A percentile compares a stretch with the other conserved stretches of the same genome.
phyloP scores from a whole-genome alignment of 2,113 vertebrate species.

The Misgurnus mizolepis region DNA sequence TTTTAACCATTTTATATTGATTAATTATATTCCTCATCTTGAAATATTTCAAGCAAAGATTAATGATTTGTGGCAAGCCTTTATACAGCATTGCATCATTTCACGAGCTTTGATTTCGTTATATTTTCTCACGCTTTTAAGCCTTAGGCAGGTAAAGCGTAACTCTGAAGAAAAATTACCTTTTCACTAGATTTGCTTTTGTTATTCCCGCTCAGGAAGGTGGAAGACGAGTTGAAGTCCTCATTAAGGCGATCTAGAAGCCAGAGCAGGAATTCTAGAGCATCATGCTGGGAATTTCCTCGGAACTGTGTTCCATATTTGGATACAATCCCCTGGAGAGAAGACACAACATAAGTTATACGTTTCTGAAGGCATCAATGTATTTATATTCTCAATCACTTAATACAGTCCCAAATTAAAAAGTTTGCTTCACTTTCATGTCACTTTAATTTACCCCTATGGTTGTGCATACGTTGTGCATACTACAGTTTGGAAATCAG shows the following conservation, averaged over 20 bases:
- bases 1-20: neutral
- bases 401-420: no score
- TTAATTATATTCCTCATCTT: neutral
- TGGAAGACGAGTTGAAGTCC: constrained; percentile 79
- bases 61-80: neutral
- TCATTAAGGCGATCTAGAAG: constrained; percentile 90
- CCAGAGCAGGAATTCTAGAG: constrained; percentile 96
- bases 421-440: no score
- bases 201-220: constrained; percentile 68
- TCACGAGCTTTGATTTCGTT: neutral
- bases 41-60: neutral
- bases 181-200: constrained; percentile 64
- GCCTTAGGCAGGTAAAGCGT: neutral
- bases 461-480: no score
- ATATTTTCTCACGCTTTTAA: neutral
- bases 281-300: constrained; percentile 92
- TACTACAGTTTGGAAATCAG: no score
- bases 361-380: neutral
- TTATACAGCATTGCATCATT: neutral
- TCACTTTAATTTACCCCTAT: no score
- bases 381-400: neutral
- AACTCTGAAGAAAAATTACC: constrained; percentile 67
- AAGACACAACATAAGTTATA: constrained; percentile 29
- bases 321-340: constrained; percentile 84
- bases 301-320: constrained; percentile 91